These are phyloP conservation scores for Isichthys henryi DNA, from an alignment of 2,113 vertebrate genomes.

Conservation along the genomic window DNA sequence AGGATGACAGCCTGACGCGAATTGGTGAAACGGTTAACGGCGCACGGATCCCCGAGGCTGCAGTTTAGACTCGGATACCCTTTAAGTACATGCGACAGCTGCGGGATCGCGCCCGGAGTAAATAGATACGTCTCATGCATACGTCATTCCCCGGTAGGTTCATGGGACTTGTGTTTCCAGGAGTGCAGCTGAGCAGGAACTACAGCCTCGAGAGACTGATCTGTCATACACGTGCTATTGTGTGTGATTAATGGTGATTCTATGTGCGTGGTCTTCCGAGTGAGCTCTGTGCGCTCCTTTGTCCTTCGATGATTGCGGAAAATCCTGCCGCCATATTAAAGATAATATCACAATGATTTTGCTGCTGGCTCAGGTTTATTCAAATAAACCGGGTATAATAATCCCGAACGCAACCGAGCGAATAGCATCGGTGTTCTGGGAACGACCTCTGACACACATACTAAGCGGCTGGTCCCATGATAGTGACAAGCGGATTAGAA, in stretches of 20 bases:
- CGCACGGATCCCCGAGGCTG: constrained; percentile 20
- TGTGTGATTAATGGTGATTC: background rate
- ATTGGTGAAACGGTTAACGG: background rate
- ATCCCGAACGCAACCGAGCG: background rate
- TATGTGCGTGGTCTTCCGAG: background rate
- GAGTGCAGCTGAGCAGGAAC: background rate
- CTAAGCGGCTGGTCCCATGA: background rate
- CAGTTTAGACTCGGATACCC: constrained; percentile 26
- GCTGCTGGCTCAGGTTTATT: background rate
- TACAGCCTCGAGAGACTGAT: background rate
- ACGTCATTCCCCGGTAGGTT: background rate
- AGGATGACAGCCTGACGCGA: constrained; percentile 8
- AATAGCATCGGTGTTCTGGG: background rate
- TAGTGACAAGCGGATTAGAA: background rate
- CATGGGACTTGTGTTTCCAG: constrained; percentile 14
- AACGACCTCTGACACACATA: constrained; percentile 7
- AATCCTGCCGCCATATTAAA: background rate
- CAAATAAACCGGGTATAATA: background rate
- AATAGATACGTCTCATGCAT: background rate
- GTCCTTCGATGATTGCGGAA: background rate
- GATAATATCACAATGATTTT: background rate
- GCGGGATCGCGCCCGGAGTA: background rate
- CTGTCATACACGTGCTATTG: background rate
- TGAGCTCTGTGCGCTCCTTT: background rate
- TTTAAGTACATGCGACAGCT: constrained; percentile 16